Conservation (phyloP, 1,140 invertebrate genomes). For the Drosophila willistoni region DNA sequence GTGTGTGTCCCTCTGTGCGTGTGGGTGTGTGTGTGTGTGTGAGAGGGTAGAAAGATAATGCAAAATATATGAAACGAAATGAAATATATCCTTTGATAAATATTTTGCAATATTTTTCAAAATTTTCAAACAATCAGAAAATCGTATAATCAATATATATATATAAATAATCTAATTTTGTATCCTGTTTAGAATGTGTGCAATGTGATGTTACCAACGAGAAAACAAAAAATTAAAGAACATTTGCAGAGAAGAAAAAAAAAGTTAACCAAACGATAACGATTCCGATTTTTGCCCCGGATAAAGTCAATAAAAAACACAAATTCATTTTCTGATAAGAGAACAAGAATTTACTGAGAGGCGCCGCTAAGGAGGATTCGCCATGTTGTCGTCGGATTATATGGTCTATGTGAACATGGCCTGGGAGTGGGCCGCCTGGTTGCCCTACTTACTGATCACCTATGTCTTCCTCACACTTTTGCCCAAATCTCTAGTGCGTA, state of each 20-base stretch:
- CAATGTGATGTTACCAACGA: slow-evolving; percentile 56
- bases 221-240: slow-evolving; percentile 23
- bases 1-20: slow-evolving; percentile 42
- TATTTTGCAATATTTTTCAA: slow-evolving; percentile 42
- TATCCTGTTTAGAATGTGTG: slow-evolving; percentile 40
- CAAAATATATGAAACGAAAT: slow-evolving; percentile 29
- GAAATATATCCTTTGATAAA: slow-evolving; percentile 21
- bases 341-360: neutral
- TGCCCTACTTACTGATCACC: slow-evolving; percentile 63
- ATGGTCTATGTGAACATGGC: slow-evolving; percentile 56
- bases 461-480: slow-evolving; percentile 72
- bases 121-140: neutral
- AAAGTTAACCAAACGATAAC: slow-evolving; percentile 1
- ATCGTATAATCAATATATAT: slow-evolving; percentile 26
- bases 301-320: slow-evolving; percentile 50
- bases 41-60: slow-evolving; percentile 30
- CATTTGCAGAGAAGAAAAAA: slow-evolving; percentile 34
- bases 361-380: too few species aligned
- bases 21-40: slow-evolving; percentile 27
- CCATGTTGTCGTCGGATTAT: slow-evolving; percentile 38
- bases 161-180: slow-evolving; percentile 34
- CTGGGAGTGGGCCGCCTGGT: slow-evolving; percentile 55
- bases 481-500: slow-evolving; percentile 68
- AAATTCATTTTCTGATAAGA: slow-evolving; percentile 45
- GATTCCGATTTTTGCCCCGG: neutral